Evolutionary conservation across 2,113 vertebrate species (phyloP), one percentile per base, ranked within the genome.

Genomic region (Engystomops pustulosus): DNA sequence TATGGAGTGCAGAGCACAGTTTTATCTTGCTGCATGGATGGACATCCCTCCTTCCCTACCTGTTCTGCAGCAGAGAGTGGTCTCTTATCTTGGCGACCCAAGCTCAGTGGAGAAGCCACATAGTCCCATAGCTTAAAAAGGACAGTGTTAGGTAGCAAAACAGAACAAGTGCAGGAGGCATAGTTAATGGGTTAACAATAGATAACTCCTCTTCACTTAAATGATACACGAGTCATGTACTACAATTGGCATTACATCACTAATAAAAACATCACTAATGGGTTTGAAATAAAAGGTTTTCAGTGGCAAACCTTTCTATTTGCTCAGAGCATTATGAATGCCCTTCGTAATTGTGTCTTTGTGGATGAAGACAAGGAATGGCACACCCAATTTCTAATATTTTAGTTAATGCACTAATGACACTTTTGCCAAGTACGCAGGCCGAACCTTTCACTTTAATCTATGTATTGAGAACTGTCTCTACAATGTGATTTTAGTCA

Each of bases 221-320:
- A 5, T 10, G 30, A 23, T 65, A 17, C 45, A 70, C 38, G 20
- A 69, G 60, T 38, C 30, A 70, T 34, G 27, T 74, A n/a, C n/a
- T 72, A 23, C 36, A 51, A 60, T 82, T 32, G 62, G 70, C 38
- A 55, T 58, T 20, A 51, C 38, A 27, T 41, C 65, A 67, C 32
- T 83, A 67, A 36, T 83, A 65, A 83, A 65, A 83, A 75, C 70
- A 76, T 47, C 51, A 44, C 70, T 83, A 83, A 75, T 83, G 70
- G 81, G 41, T 30, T 36, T 74, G 69, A 44, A 45, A 65, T 75
- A 83, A 83, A 76, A 75, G 53, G 38, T 34, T 76, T 76, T 38
- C 27, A 49, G 18, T 76, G 44, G 32, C 20, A 83, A 34, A n/a
- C 38, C 53, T n/a, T 65, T 75, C 25, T 60, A 47, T 72, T 27